Percentiles rank a stretch among this genome's conserved stretches.
Conservation (phyloP, 2,797 vertebrate species). For the Sebastes trivittatus region DNA sequence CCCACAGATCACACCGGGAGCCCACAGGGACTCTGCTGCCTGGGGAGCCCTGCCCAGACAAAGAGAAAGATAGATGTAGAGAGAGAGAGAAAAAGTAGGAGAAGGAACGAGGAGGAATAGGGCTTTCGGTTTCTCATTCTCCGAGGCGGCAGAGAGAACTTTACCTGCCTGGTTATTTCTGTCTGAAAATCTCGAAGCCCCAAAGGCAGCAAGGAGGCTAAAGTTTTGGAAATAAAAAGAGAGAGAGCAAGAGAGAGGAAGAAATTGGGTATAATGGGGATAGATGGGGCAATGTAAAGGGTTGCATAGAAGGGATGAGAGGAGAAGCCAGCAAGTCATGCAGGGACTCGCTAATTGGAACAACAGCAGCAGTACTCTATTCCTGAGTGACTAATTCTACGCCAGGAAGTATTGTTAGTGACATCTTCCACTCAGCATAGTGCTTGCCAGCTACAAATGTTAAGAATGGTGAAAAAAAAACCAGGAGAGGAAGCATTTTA, state of each 20-base stretch:
- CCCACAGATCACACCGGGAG: constrained; percentile 72
- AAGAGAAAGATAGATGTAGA: constrained; percentile 27
- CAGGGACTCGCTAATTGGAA: constrained; percentile 77
- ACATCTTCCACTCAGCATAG: constrained; percentile 57
- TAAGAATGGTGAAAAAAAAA: constrained; percentile 56
- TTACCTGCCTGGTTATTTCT: constrained; percentile 54
- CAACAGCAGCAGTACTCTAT: constrained; percentile 69
- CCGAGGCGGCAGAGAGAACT: constrained; percentile 9
- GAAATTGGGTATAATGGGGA: constrained; percentile 64
- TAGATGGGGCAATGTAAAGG: constrained; percentile 64
- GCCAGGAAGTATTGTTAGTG: constrained; percentile 70
- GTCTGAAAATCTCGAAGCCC: constrained; percentile 32
- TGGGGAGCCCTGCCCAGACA: constrained; percentile 52
- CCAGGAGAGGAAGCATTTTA: constrained; percentile 51
- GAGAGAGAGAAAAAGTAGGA: constrained; percentile 3
- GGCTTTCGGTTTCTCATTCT: constrained; percentile 27
- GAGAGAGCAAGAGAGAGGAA: constrained; percentile 16
- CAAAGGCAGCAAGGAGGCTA: constrained; percentile 35
- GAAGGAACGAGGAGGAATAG: neutral
- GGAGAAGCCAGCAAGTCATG: constrained; percentile 58
- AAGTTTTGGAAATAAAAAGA: constrained; percentile 32
- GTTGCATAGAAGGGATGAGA: constrained; percentile 34
- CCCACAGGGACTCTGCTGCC: constrained; percentile 54
- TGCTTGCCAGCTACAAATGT: constrained; percentile 58
- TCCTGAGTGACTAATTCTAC: constrained; percentile 75